Evolutionary conservation across 2,797 vertebrate genomes (phyloP), one percentile per base, ranked within the genome.

Genomic region (Lithobates sylvaticus): DNA sequence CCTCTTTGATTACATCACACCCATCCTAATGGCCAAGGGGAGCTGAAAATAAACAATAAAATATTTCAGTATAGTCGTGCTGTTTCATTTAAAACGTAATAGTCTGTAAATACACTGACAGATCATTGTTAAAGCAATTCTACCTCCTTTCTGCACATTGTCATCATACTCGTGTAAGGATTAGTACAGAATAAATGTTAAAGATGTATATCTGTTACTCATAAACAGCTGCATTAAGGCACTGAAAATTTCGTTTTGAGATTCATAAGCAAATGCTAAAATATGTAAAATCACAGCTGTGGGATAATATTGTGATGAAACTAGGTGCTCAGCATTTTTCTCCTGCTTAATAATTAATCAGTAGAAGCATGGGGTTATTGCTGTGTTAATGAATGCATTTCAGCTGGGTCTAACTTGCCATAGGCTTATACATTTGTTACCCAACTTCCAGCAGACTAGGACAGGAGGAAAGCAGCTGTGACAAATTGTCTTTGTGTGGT

Each of bases 401-500:
- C 71, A 77, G 21, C 12, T 50, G 39, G 65, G 0, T 21, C 54
- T 72, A 88, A 58, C 10, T 84, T 90, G 82, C 80, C 54, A 65
- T 81, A 85, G 75, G 79, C 85, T 87, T 64, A 64, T 77, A 81
- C 76, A 15, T 77, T 88, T 87, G 78, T 76, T 87, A 50, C 75
- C 86, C 70, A 47, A 36, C 10, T 42, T 88, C 44, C 69, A 88
- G 44, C 76, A 89, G 88, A 86, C 36, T 69, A 27, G 69, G 75
- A 32, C 77, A 84, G 21, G 44, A 23, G 70, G 82, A 87, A 86
- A 42, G 34, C 70, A 29, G 76, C 87, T 65, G 0, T 34, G 54
- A 76, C 15, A 47, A 76, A 78, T 47, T 15, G 75, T 73, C 27
- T 76, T 70, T 83, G 13, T 84, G 81, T 87, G 86, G 58, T 27